Evolutionary conservation across 2,113 vertebrate genomes (phyloP).

Genomic region (Marmota monax): DNA sequence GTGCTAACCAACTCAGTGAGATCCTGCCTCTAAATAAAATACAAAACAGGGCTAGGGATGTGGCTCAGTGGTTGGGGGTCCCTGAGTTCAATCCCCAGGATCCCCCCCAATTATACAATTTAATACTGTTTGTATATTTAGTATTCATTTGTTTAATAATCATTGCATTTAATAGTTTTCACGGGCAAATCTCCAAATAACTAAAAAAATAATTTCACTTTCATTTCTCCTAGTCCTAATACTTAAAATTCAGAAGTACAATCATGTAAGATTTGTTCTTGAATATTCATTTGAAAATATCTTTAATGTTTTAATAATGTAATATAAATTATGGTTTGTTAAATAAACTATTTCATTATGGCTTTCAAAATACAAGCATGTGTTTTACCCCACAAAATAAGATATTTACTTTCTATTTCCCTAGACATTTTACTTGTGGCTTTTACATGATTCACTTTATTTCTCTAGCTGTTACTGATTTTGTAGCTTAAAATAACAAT

Average conservation of each 20-base stretch:
- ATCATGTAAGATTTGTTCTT: not conserved
- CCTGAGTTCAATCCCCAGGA: too few relatives aligned
- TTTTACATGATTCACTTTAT: not conserved
- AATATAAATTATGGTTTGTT: not conserved
- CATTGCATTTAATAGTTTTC: not conserved
- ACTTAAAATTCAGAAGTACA: not conserved
- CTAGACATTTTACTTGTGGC: too few relatives aligned
- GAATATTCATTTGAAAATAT: slow-evolving; percentile 9
- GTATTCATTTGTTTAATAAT: slow-evolving; percentile 1
- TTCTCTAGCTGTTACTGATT: not conserved
- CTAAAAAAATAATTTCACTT: not conserved
- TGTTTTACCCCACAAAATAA: not conserved
- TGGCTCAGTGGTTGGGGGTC: too few relatives aligned
- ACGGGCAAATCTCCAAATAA: not conserved
- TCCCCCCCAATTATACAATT: not conserved
- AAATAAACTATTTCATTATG: slow-evolving; percentile 32
- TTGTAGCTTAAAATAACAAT: not conserved
- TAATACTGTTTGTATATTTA: not conserved
- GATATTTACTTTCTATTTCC: too few relatives aligned
- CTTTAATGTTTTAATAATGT: not conserved
- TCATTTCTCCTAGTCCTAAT: not conserved
- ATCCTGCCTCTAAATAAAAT: too few relatives aligned
- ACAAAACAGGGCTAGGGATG: too few relatives aligned
- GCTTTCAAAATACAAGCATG: too few relatives aligned
- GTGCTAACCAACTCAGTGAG: too few relatives aligned